Percentiles rank a stretch among this genome's conserved stretches.
Evolutionary conservation across 1,140 invertebrate species (phyloP).

Genomic region (Mamestra configurata): DNA sequence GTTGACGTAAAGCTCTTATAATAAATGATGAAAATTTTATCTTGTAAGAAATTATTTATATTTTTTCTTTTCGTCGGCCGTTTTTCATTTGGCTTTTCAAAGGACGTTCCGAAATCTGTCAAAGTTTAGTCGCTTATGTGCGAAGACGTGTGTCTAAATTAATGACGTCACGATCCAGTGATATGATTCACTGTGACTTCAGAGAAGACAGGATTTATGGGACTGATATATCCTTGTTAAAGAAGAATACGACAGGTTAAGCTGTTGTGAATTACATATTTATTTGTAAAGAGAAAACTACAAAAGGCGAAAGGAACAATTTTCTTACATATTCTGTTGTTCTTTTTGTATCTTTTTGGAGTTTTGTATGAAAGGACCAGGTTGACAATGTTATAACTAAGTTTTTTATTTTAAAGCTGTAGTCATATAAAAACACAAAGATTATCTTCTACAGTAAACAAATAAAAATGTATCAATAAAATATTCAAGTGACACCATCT

Average conservation of each 20-base stretch:
- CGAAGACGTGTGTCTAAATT: constrained; percentile 49
- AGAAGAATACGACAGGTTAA: constrained; percentile 22
- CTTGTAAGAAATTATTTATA: constrained; percentile 44
- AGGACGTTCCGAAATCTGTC: constrained; percentile 45
- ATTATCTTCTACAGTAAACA: too few species aligned
- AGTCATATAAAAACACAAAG: too few species aligned
- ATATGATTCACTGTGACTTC: constrained; percentile 54
- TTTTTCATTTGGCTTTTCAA: constrained; percentile 47
- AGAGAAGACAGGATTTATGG: constrained; percentile 45
- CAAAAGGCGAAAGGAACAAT: too few species aligned
- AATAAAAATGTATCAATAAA: too few species aligned
- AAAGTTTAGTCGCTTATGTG: constrained; percentile 39
- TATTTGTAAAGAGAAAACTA: neutral
- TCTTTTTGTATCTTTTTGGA: too few species aligned
- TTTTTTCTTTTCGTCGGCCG: constrained; percentile 19
- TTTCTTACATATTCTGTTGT: too few species aligned
- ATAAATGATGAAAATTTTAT: constrained; percentile 48
- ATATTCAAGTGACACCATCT: neutral
- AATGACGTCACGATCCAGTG: constrained; percentile 49
- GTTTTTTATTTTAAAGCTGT: too few species aligned
- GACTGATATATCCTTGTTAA: constrained; percentile 43
- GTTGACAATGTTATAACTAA: too few species aligned
- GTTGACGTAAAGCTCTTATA: neutral
- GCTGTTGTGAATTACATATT: constrained; percentile 15
- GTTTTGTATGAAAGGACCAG: too few species aligned